These are phyloP conservation scores for Brachynemurus nebulosus DNA, from an alignment of 2,888 invertebrate genomes.

Conservation along the genomic window DNA sequence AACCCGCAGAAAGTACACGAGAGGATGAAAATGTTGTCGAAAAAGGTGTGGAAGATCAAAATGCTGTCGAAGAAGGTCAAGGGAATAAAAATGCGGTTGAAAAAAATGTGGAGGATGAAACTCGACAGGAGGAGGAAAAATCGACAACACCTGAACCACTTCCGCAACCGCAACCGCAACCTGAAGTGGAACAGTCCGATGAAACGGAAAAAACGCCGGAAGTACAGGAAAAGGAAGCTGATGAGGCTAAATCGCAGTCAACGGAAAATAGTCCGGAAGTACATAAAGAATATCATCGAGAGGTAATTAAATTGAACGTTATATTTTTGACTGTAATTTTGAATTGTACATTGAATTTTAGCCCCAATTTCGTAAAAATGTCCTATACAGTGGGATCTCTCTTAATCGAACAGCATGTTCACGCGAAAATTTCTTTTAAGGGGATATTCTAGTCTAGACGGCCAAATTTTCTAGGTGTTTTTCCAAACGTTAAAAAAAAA, in stretches of 20 bases:
- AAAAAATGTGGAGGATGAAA: constrained; percentile 21
- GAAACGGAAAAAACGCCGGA: constrained; percentile 12
- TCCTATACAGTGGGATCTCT: no score
- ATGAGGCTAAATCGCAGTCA: constrained; percentile 29
- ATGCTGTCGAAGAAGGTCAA: constrained; percentile 30
- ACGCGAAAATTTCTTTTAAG: no score
- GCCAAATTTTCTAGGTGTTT: not conserved
- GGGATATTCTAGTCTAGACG: no score
- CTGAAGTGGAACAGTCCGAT: constrained; percentile 15
- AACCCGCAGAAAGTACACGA: constrained; percentile 19
- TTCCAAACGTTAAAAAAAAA: no score
- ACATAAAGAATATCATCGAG: not conserved
- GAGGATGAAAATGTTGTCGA: constrained; percentile 26
- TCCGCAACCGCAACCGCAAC: no score
- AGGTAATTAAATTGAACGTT: not conserved
- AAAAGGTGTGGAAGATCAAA: constrained; percentile 32
- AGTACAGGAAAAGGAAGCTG: constrained; percentile 20
- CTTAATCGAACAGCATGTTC: no score
- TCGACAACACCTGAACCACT: no score
- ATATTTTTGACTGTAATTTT: no score
- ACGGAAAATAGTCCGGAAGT: constrained; percentile 24
- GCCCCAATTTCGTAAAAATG: no score
- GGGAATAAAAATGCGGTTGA: constrained; percentile 15
- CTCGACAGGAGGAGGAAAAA: constrained; percentile 19
- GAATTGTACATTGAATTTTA: not conserved